These are phyloP conservation scores for Ginglymostoma cirratum DNA, from an alignment of 2,113 vertebrate species.

Conservation along the genomic window DNA sequence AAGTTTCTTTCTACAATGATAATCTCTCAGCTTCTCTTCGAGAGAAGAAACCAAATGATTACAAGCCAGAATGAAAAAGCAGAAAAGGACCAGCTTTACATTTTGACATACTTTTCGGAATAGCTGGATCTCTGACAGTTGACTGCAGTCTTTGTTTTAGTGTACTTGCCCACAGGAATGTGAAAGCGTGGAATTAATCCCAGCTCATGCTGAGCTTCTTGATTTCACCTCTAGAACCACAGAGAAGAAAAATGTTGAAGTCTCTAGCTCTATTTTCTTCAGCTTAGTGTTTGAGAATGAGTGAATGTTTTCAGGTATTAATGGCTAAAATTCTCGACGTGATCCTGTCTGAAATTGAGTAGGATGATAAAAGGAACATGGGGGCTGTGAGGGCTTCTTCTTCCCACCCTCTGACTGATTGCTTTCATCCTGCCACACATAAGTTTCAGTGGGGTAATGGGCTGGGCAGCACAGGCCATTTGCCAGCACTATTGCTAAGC, in stretches of 20 bases:
- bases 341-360: background rate
- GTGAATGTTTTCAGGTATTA: background rate
- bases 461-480: background rate
- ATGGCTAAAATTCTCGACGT: background rate
- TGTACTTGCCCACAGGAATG: background rate
- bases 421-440: background rate
- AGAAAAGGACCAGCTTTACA: background rate
- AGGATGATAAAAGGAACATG: background rate
- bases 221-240: background rate
- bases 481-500: background rate
- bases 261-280: background rate
- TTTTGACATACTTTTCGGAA: background rate
- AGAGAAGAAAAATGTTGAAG: background rate
- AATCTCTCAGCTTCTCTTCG: background rate
- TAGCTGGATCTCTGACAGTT: background rate
- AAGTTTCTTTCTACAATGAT: background rate
- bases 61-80: background rate
- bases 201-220: background rate
- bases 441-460: background rate
- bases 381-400: background rate
- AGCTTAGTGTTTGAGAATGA: background rate
- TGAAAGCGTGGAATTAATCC: background rate
- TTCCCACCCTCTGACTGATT: background rate
- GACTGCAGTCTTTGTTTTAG: background rate
- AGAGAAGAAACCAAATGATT: background rate